Evolutionary conservation across 1,140 invertebrate species (phyloP), one percentile per base, ranked within the genome.

Genomic region (Mactra quadrangularis): DNA sequence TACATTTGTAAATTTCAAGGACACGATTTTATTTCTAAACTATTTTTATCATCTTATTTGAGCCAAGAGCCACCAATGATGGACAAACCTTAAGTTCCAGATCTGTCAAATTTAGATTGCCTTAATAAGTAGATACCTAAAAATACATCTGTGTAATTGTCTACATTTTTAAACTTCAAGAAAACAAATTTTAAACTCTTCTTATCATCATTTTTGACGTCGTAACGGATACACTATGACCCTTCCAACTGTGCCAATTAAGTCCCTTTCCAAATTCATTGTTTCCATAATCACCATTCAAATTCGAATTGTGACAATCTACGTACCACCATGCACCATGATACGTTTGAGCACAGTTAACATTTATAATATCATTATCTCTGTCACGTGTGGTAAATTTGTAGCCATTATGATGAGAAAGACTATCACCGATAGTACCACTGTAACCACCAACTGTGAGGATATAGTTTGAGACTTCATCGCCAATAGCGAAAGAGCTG

Each of bases 271-370:
- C 74, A n/a, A 3, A 64, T 1, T 4, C 45, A 7, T 38, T 77
- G 45, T 52, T 64, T 11, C 74, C 74, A 53, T 77, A 77, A 9
- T 50, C 19, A 22, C 82, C 82, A n/a, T 83, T 83, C 2, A 83
- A 50, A 25, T 83, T 77, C 15, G 82, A 76, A 17, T 0, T n/a
- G 41, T 77, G 72, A 33, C 82, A 83, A 1, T 9, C 17, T 3
- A 50, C n/a, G 25, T 83, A 83, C 82, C 82, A 83, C 82, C 82
- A 83, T 1, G 59, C 82, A 25, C 71, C 72, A 15, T 66, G 59
- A 38, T 68, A 77, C 13, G 22, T 19, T 2, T 25, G n/a, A 22
- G 82, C 72, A 57, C 82, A 83, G 47, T 68, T 57, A 4, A 15
- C 7, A 1, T 1, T 31, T 15, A 11, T 3, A 0, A 55, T 6